Evolutionary conservation across 2,888 invertebrate genomes (phyloP).

Genomic region (Aplocera efformata): DNA sequence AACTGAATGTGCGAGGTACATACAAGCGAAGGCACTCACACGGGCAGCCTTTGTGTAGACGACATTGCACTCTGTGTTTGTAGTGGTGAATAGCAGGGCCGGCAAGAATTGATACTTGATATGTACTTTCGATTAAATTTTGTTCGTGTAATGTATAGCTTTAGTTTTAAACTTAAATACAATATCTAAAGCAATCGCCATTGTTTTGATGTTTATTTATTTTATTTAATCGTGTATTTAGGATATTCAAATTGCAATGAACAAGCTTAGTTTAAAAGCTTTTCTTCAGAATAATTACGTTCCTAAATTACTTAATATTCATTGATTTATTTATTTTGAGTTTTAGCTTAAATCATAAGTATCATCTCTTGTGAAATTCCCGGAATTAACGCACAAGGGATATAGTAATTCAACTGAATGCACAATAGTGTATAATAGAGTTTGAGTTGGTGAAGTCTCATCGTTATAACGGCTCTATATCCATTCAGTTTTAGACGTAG

Average conservation of each 20-base stretch:
- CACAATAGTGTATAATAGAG: no score
- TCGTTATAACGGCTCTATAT: no score
- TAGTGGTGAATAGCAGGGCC: constrained; percentile 52
- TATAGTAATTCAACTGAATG: no score
- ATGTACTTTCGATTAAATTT: constrained; percentile 31
- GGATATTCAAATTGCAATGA: not conserved
- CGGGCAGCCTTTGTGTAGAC: constrained; percentile 43
- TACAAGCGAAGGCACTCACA: constrained; percentile 67
- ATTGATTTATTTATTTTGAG: no score
- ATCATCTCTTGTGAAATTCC: no score
- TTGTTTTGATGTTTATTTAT: constrained; percentile 1
- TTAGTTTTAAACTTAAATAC: constrained; percentile 5
- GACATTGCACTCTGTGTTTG: constrained; percentile 60
- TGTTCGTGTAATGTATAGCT: constrained; percentile 17
- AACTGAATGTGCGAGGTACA: constrained; percentile 70
- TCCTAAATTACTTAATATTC: no score
- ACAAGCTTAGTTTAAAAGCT: not conserved
- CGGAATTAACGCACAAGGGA: no score
- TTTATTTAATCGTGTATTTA: not conserved
- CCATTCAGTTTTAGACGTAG: no score
- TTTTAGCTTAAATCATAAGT: no score
- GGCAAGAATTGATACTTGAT: constrained; percentile 40
- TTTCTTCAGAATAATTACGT: no score
- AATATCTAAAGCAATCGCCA: not conserved
- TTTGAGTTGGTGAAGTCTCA: no score